phyloP scores from a whole-genome alignment of 2,888 invertebrate genomes.

The Caenorhabditis sp. region DNA sequence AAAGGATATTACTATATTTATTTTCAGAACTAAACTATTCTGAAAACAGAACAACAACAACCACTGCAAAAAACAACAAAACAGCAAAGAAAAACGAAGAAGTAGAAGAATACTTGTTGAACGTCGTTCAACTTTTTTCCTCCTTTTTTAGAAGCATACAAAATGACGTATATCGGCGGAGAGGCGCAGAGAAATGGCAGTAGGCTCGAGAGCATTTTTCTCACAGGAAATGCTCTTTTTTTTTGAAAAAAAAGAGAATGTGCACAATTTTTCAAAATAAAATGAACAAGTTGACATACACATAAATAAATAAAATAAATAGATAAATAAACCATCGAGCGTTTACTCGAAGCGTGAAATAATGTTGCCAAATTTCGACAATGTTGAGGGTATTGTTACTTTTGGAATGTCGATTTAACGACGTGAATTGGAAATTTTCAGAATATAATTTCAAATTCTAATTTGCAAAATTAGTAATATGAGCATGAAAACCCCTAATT shows the following conservation, averaged over 20 bases:
- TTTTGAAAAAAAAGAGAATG: not conserved
- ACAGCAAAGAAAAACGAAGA: not conserved
- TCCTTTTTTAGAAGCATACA: slow-evolving; percentile 1
- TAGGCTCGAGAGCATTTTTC: slow-evolving; percentile 6
- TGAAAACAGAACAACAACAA: not conserved
- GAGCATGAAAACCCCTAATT: no score
- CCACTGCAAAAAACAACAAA: not conserved
- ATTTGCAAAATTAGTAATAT: no score
- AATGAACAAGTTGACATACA: slow-evolving; percentile 1
- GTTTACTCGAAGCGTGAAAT: not conserved
- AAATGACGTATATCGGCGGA: not conserved
- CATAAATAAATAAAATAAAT: not conserved
- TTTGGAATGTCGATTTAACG: no score
- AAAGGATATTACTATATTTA: not conserved
- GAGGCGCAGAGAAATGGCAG: slow-evolving; percentile 6
- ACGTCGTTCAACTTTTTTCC: slow-evolving; percentile 8
- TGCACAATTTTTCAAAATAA: not conserved
- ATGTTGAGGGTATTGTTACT: not conserved
- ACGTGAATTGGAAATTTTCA: no score
- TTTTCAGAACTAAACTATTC: no score
- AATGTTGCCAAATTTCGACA: not conserved
- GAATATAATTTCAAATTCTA: no score
- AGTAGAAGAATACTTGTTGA: slow-evolving; percentile 2
- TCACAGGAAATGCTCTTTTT: slow-evolving; percentile 8
- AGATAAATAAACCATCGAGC: not conserved